phyloP scores from a whole-genome alignment of 2,113 vertebrate species.

The Mellivora capensis region DNA sequence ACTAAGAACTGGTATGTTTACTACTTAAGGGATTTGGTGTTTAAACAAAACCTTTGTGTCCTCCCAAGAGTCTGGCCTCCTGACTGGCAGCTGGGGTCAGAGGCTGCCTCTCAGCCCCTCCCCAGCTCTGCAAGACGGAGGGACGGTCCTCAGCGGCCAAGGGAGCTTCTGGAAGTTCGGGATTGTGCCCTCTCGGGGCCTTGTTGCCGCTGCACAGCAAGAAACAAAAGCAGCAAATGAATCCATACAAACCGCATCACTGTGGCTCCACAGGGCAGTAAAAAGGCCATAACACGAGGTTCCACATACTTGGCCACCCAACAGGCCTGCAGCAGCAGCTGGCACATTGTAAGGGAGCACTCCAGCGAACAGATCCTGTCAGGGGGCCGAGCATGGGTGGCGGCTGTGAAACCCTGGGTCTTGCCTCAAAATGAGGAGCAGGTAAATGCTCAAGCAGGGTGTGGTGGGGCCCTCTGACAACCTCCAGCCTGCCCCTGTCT shows the following conservation, averaged over 20 bases:
- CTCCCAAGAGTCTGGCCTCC: not conserved
- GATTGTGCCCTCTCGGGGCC: not conserved
- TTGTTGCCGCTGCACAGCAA: not conserved
- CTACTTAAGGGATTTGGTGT: not conserved
- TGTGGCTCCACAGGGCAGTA: not conserved
- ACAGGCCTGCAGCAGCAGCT: not conserved
- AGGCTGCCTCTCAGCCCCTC: not conserved
- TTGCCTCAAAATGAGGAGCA: not conserved
- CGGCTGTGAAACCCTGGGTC: not conserved
- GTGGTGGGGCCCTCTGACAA: not conserved
- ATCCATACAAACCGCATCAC: not conserved
- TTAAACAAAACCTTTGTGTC: not conserved
- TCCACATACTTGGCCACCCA: not conserved
- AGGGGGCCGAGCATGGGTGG: not conserved
- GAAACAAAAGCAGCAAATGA: slow-evolving; percentile 27
- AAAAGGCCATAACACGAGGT: not conserved
- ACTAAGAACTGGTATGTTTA: not conserved
- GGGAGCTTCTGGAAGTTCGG: not conserved
- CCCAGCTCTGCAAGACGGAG: not conserved
- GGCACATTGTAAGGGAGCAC: not conserved
- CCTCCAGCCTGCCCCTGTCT: not conserved
- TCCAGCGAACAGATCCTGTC: not conserved
- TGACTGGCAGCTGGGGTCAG: not conserved
- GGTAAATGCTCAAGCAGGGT: not conserved
- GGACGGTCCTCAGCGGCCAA: not conserved